These are phyloP conservation scores for Pangasius mekongensis DNA, from an alignment of 2,797 vertebrate genomes.

Conservation along the genomic window DNA sequence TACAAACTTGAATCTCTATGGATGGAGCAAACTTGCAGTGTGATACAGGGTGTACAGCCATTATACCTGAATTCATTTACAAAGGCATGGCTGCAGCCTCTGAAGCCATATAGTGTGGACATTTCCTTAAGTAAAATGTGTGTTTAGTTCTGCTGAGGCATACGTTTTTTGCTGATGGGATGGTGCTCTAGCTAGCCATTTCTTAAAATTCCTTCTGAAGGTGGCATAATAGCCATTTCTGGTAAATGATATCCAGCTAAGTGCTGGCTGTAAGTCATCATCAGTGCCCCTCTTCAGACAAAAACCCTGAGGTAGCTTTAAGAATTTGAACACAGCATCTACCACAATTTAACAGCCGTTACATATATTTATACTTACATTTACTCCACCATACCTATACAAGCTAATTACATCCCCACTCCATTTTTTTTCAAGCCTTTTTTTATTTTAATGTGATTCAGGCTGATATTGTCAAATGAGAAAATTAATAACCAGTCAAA, in stretches of 20 bases:
- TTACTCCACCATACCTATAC: not conserved
- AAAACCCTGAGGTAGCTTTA: not conserved
- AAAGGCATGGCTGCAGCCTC: not conserved
- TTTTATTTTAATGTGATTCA: not conserved
- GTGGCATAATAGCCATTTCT: not conserved
- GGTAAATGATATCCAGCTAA: constrained; percentile 6
- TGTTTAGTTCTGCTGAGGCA: not conserved
- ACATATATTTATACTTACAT: not conserved
- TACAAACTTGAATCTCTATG: not conserved
- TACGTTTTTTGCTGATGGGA: not conserved
- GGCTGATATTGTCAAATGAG: not conserved
- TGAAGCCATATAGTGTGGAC: not conserved
- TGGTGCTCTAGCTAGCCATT: not conserved
- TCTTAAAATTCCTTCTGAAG: not conserved
- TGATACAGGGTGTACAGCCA: not conserved
- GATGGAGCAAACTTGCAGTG: not conserved
- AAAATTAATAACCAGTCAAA: not conserved
- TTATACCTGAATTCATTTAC: not conserved
- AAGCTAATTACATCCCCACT: not conserved
- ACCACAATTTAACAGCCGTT: not conserved
- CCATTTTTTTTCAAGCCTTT: not conserved
- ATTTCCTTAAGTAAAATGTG: not conserved
- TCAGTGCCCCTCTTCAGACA: not conserved
- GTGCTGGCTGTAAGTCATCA: not conserved
- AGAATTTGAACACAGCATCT: not conserved